Conservation (phyloP, 2,888 invertebrate species). For the Argyra leucocephala region DNA sequence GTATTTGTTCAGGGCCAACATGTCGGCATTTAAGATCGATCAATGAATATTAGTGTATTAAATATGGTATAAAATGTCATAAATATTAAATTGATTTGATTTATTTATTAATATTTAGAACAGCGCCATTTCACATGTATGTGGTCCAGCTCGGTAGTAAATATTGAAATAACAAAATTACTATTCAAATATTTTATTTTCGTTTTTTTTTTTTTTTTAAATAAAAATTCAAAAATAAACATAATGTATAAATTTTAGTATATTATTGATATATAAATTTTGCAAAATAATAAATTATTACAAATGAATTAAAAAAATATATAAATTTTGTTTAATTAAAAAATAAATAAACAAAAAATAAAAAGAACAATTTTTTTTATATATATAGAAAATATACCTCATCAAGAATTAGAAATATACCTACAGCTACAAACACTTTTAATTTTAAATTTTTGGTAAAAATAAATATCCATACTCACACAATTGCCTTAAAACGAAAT, state of each 20-base stretch:
- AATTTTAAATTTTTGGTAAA: background rate
- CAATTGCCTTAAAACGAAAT: conserved; percentile 8
- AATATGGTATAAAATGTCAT: too few species aligned
- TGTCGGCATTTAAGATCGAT: too few species aligned
- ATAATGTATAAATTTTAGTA: background rate
- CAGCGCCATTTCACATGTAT: too few species aligned
- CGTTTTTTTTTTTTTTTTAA: conserved; percentile 29
- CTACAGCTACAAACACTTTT: background rate
- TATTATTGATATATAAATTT: conserved; percentile 10
- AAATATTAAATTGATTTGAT: too few species aligned
- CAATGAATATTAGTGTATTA: too few species aligned
- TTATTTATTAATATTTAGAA: too few species aligned
- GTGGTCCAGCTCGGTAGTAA: too few species aligned
- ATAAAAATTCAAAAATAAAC: conserved; percentile 16
- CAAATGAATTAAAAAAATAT: background rate
- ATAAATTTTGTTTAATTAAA: background rate
- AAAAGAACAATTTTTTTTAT: background rate
- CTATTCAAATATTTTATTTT: conserved; percentile 39
- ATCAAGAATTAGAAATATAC: background rate
- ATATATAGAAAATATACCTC: conserved; percentile 21
- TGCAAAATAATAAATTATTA: too few species aligned
- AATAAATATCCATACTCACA: background rate
- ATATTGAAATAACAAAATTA: too few species aligned
- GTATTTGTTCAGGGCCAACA: too few species aligned
- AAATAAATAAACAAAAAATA: background rate